Percentiles rank a stretch among this genome's conserved stretches.
These are phyloP conservation scores for Agonopterix alstromeriana DNA, from an alignment of 2,888 invertebrate genomes.

Conservation along the genomic window DNA sequence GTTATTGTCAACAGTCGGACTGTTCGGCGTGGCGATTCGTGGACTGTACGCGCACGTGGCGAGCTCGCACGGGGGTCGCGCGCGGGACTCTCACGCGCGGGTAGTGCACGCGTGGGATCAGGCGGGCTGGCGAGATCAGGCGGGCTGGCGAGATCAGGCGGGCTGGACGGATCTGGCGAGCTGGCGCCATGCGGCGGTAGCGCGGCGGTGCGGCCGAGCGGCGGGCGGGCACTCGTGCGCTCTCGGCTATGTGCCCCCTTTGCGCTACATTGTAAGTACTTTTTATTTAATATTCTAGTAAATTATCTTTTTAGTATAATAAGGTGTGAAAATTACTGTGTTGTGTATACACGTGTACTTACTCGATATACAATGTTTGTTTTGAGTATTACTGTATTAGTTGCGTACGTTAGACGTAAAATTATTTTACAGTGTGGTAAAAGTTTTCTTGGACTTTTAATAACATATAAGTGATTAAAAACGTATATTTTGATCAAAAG, in stretches of 20 bases:
- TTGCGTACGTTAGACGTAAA: too few relatives aligned
- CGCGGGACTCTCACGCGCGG: slow-evolving; percentile 26
- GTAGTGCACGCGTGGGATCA: slow-evolving; percentile 11
- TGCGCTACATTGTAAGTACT: slow-evolving; percentile 72
- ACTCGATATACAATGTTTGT: background rate
- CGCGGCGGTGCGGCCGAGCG: slow-evolving; percentile 66
- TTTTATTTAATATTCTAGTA: background rate
- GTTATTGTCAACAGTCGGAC: slow-evolving; percentile 70
- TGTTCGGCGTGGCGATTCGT: slow-evolving; percentile 58
- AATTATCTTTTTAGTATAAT: too few relatives aligned
- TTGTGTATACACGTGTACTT: too few relatives aligned
- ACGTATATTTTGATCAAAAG: too few relatives aligned
- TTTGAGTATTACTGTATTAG: too few relatives aligned
- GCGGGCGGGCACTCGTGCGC: slow-evolving; percentile 63
- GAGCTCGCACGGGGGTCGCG: slow-evolving; percentile 43
- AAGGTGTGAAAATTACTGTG: too few relatives aligned
- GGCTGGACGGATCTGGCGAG: slow-evolving; percentile 28
- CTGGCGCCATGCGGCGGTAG: slow-evolving; percentile 42
- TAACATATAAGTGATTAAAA: too few relatives aligned
- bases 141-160: slow-evolving; percentile 19
- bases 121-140: slow-evolving; percentile 26
- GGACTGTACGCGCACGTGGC: slow-evolving; percentile 43
- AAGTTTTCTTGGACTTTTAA: too few relatives aligned
- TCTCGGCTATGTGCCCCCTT: slow-evolving; percentile 75
- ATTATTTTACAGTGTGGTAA: too few relatives aligned